These are phyloP conservation scores for Neomorphus geoffroyi DNA, from an alignment of 2,797 vertebrate species.

Conservation along the genomic window DNA sequence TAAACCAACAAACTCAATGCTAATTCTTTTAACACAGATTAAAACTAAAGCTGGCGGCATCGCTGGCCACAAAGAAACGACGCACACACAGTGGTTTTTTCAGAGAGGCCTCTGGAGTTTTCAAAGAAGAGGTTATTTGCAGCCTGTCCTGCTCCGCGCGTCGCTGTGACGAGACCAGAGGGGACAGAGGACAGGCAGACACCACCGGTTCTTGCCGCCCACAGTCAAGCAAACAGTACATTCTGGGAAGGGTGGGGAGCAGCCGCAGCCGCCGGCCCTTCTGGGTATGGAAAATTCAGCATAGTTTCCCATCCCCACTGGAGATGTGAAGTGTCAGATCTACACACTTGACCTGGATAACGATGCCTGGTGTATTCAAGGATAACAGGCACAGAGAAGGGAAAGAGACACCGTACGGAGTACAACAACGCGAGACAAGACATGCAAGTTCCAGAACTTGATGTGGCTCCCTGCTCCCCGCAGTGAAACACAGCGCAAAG, in stretches of 20 bases:
- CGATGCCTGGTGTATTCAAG: not conserved
- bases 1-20: not conserved
- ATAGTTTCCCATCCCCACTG: not conserved
- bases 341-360: not conserved
- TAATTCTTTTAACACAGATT: not conserved
- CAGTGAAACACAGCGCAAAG: not conserved
- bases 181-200: not conserved
- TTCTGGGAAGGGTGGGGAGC: not conserved
- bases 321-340: not conserved
- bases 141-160: not conserved
- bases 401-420: not conserved
- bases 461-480: not conserved
- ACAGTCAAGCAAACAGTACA: not conserved
- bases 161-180: not conserved
- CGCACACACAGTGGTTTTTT: not conserved
- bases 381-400: not conserved
- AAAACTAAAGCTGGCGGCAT: not conserved
- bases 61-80: not conserved
- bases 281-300: not conserved
- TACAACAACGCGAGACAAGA: rapidly evolving
- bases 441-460: rapidly evolving
- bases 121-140: not conserved
- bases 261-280: not conserved
- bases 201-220: not conserved
- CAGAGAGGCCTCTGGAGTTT: not conserved